These are phyloP conservation scores for Potamilus streckersoni DNA, from an alignment of 1,140 invertebrate species.

Conservation along the genomic window DNA sequence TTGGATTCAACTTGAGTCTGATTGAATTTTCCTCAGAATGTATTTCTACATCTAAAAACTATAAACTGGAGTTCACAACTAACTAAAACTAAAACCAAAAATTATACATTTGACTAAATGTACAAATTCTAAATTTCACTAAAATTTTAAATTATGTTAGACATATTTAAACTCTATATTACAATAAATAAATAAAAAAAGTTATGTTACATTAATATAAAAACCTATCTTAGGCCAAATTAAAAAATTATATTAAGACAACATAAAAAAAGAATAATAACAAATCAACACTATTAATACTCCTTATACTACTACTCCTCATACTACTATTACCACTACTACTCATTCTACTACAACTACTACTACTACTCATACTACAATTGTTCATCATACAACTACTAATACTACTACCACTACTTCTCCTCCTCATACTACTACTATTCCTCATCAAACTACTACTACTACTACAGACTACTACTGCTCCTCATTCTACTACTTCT, in stretches of 20 bases:
- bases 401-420: neutral
- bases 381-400: neutral
- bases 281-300: neutral
- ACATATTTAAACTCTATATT: no score
- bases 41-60: no score
- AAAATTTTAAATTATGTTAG: no score
- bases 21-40: no score
- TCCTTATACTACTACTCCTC: neutral
- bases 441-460: neutral
- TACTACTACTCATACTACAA: slow-evolving; percentile 1
- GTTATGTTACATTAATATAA: no score
- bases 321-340: neutral
- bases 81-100: no score
- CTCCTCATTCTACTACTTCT: neutral
- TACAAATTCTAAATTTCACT: no score
- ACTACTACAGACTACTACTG: neutral
- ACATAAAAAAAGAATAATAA: neutral
- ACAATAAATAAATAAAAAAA: no score
- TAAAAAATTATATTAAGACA: neutral
- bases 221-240: no score
- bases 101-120: no score
- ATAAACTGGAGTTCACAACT: no score
- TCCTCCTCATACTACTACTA: neutral
- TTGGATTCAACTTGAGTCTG: no score
- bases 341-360: neutral